phyloP scores from a whole-genome alignment of 1,140 invertebrate species.

The Tetramorium parvispinum region DNA sequence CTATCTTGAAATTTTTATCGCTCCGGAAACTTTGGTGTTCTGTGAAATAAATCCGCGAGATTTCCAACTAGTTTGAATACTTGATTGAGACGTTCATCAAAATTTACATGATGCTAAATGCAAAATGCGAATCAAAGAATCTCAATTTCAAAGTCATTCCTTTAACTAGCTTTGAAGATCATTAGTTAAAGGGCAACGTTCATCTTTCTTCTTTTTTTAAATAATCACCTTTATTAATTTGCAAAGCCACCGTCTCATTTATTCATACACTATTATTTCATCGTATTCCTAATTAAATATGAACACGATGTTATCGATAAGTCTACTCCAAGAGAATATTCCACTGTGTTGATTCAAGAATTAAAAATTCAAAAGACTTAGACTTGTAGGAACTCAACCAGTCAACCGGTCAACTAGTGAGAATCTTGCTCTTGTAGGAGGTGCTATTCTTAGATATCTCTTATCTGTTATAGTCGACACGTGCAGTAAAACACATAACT shows the following conservation, averaged over 20 bases:
- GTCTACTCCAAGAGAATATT: not conserved
- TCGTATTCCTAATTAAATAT: not conserved
- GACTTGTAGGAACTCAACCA: not conserved
- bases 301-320: not conserved
- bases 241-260: not conserved
- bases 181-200: not conserved
- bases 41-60: constrained; percentile 1
- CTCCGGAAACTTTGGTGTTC: not conserved
- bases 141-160: not conserved
- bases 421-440: not conserved
- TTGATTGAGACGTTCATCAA: constrained; percentile 8
- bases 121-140: not conserved
- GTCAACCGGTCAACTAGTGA: not conserved
- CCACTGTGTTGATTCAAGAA: not conserved
- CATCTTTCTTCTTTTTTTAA: not conserved
- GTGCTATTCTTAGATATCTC: not conserved
- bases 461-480: not conserved
- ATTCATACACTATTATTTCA: not conserved
- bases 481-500: not conserved
- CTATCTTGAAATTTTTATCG: constrained; percentile 37
- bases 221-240: not conserved
- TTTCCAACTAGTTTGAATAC: constrained; percentile 28
- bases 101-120: constrained; percentile 12
- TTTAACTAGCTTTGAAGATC: not conserved
- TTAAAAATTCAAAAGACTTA: not conserved